Conservation (phyloP, 2,797 vertebrate genomes). For the Artibeus jamaicensis region DNA sequence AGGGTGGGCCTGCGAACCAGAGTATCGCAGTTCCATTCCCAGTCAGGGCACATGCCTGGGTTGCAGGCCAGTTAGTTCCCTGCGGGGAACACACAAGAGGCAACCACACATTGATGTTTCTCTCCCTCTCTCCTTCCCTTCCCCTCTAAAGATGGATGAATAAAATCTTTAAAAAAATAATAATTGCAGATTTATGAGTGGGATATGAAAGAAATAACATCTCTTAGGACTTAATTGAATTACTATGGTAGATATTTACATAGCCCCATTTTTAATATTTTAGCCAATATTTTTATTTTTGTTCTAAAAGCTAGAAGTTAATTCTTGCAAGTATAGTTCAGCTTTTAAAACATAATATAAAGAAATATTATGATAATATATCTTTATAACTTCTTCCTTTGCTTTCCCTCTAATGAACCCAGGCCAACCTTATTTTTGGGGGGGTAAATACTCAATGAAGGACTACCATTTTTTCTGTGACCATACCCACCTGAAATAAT, state of each 20-base stretch:
- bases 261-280: background rate
- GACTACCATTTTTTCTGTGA: background rate
- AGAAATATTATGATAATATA: background rate
- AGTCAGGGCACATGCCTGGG: no score
- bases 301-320: background rate
- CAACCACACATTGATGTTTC: no score
- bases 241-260: background rate
- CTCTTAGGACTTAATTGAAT: background rate
- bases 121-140: no score
- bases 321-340: background rate
- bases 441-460: background rate
- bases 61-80: no score
- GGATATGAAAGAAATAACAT: background rate
- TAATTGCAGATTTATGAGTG: background rate
- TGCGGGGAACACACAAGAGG: no score
- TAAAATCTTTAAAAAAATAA: no score
- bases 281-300: background rate
- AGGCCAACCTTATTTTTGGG: background rate
- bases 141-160: no score
- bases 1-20: no score
- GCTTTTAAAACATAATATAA: background rate
- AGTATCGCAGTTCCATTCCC: no score
- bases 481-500: background rate
- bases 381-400: background rate
- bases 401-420: background rate